A percentile compares a stretch with the other conserved stretches of the same genome.
These are phyloP conservation scores for Platorchestia sp. DNA, from an alignment of 1,140 invertebrate species.

Conservation along the genomic window DNA sequence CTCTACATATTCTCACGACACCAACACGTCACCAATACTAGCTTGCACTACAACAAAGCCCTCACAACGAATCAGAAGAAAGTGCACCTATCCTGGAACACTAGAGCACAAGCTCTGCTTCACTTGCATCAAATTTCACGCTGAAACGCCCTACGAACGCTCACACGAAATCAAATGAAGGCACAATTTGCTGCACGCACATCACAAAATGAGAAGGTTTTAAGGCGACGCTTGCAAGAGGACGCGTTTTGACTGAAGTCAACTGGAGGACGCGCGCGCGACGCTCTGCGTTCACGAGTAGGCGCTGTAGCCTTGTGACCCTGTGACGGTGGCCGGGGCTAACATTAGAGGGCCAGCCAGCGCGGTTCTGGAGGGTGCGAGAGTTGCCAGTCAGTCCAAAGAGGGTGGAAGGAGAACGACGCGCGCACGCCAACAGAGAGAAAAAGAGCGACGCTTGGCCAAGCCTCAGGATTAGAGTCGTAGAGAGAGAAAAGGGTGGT, in stretches of 20 bases:
- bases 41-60: slow-evolving; percentile 49
- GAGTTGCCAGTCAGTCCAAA: slow-evolving; percentile 9
- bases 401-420: background rate
- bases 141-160: background rate
- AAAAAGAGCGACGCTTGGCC: slow-evolving; percentile 1
- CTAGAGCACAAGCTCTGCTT: background rate
- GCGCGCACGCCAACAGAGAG: slow-evolving; percentile 9
- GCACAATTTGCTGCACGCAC: slow-evolving; percentile 1
- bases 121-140: background rate
- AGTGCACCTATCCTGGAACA: background rate
- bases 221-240: background rate
- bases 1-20: background rate
- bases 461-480: background rate
- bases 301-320: slow-evolving; percentile 28
- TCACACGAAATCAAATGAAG: background rate
- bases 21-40: background rate
- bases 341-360: slow-evolving; percentile 21
- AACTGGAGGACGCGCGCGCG: background rate
- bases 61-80: slow-evolving; percentile 10
- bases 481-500: background rate
- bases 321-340: slow-evolving; percentile 25
- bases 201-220: background rate
- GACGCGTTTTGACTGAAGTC: slow-evolving; percentile 40
- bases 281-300: background rate
- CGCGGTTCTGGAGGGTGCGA: background rate